Evolutionary conservation across 2,113 vertebrate genomes (phyloP).

Genomic region (Agapornis roseicollis): DNA sequence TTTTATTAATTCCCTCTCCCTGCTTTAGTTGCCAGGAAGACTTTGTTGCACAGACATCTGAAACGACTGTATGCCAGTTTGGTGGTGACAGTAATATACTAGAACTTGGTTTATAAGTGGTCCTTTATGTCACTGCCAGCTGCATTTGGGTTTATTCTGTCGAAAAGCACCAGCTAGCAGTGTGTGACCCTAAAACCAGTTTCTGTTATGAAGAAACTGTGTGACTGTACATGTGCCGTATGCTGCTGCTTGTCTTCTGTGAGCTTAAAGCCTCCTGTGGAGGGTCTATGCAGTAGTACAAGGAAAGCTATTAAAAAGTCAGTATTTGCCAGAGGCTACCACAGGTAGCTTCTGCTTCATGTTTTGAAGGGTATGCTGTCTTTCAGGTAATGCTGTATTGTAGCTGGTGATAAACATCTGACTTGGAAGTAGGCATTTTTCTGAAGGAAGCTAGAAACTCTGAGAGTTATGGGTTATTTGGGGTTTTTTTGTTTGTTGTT

Average conservation of each 20-base stretch:
- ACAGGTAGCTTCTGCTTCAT: not conserved
- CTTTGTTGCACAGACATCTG: not conserved
- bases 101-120: not conserved
- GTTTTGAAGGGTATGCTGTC: not conserved
- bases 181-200: not conserved
- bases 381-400: not conserved
- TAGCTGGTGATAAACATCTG: not conserved
- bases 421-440: not conserved
- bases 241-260: not conserved
- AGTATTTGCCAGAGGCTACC: not conserved
- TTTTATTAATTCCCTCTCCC: slow-evolving; percentile 22
- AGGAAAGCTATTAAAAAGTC: not conserved
- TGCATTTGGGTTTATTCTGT: not conserved
- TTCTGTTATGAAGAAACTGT: not conserved
- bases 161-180: not conserved
- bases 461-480: not conserved
- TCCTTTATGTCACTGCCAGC: not conserved
- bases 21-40: not conserved
- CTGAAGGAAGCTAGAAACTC: not conserved
- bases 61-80: not conserved
- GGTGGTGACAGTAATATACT: not conserved
- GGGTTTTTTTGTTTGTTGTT: not conserved
- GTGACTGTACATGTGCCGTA: not conserved
- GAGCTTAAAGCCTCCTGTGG: not conserved
- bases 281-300: not conserved